A percentile compares a stretch with the other conserved stretches of the same genome.
These are phyloP conservation scores for Anorthoa munda DNA, from an alignment of 2,888 invertebrate species.

Conservation along the genomic window DNA sequence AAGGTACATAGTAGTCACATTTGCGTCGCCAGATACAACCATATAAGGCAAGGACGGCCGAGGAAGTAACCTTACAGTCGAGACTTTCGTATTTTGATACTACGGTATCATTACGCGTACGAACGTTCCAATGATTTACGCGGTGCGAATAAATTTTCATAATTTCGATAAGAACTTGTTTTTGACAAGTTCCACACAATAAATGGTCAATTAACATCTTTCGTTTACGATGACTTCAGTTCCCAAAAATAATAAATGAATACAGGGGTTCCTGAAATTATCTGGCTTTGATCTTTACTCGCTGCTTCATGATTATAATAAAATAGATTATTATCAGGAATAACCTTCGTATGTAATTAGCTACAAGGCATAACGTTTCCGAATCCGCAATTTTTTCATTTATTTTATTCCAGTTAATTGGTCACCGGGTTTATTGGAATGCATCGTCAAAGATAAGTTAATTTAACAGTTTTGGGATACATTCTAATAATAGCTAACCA, in stretches of 20 bases:
- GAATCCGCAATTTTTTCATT: slow-evolving; percentile 33
- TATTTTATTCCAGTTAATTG: slow-evolving; percentile 11
- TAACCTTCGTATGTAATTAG: slow-evolving; percentile 32
- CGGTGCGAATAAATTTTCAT: slow-evolving; percentile 58
- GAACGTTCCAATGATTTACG: slow-evolving; percentile 50
- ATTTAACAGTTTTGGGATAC: neutral
- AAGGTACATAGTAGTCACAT: slow-evolving; percentile 63
- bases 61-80: slow-evolving; percentile 75
- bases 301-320: slow-evolving; percentile 7
- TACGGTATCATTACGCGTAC: slow-evolving; percentile 54
- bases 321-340: slow-evolving; percentile 37
- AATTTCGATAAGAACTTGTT: slow-evolving; percentile 40
- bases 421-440: neutral
- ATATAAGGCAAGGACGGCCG: slow-evolving; percentile 84
- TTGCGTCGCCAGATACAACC: slow-evolving; percentile 76
- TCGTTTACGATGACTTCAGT: slow-evolving; percentile 19
- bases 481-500: neutral
- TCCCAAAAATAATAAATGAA: slow-evolving; percentile 9
- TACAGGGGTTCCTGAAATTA: slow-evolving; percentile 6
- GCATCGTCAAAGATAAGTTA: neutral
- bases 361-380: slow-evolving; percentile 16
- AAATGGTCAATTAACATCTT: slow-evolving; percentile 48
- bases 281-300: slow-evolving; percentile 5
- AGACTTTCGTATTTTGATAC: slow-evolving; percentile 75
- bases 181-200: slow-evolving; percentile 47